Base-by-base conservation (phyloP, 2,888 invertebrate species). In the Gasteruption jaculator region DNA sequence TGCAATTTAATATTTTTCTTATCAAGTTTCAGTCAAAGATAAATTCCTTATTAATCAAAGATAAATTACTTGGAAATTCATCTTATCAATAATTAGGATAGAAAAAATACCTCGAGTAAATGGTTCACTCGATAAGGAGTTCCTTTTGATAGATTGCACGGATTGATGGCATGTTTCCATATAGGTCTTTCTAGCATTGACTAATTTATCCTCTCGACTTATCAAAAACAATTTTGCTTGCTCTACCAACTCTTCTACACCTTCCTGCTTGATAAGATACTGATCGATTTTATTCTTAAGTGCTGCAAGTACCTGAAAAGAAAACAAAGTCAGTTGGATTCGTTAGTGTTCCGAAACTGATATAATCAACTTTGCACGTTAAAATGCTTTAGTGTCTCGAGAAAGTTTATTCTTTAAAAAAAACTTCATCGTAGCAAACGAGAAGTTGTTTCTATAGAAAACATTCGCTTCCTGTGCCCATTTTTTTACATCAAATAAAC, bases 281-380 rank as follows among this genome's bases (percentile, higher is more conserved):
- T 85, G 84, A 67, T 96, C 95, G 34, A 94, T 82, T 71, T 88
- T 87, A 53, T 91, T 88, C 59, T 91, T 90, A 32, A 94, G 73
- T 32, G 83, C 81, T 44, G 84, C 82, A 54, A 91, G 73, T 48
- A 89, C 81, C 85, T 86, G 62, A 6, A 57, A 56, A 53, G 54
- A 41, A 30, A 41, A 52, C 44, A 27, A n/a, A n/a, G n/a, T n/a
- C n/a, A n/a, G n/a, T n/a, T n/a, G n/a, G n/a, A n/a, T n/a, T n/a
- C n/a, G n/a, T n/a, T 32, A 16, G 22, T 1, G n/a, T 20, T n/a
- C 6, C 29, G 11, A 27, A 8, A 27, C 29, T 6, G 10, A 11
- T n/a, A 27, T 14, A 8, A 27, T 5, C 11, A 14, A 11, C 6
- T 27, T 6, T 27, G 10, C 29, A 11, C 12, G 11, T 16, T 30